phyloP scores from a whole-genome alignment of 2,113 vertebrate species.

The Cavia porcellus region DNA sequence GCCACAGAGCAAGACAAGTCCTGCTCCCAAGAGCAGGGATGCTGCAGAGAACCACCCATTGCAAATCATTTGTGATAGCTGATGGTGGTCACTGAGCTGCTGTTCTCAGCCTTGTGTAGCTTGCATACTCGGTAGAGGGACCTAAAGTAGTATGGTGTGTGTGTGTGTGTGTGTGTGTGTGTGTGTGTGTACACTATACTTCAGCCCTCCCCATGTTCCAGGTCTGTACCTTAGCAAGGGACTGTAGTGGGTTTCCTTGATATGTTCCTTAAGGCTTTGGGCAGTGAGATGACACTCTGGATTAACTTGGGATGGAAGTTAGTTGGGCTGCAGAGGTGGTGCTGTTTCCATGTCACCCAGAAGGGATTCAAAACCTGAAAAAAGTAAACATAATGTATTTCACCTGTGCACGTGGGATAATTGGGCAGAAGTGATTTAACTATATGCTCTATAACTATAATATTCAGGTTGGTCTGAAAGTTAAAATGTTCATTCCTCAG shows the following conservation, averaged over 20 bases:
- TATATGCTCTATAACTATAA: neutral
- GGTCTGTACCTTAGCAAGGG: neutral
- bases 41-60: neutral
- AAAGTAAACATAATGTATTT: neutral
- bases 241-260: neutral
- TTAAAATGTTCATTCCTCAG: neutral
- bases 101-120: neutral
- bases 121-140: neutral
- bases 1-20: neutral
- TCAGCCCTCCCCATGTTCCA: too few relatives aligned
- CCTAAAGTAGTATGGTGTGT: neutral
- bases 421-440: neutral
- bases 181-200: too few relatives aligned
- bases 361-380: neutral
- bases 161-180: neutral
- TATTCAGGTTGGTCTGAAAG: neutral
- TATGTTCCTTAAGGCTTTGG: neutral
- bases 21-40: neutral
- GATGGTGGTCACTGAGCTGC: accelerated
- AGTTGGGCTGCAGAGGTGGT: neutral
- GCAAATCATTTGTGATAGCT: neutral
- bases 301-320: neutral
- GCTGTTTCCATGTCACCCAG: neutral
- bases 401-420: neutral
- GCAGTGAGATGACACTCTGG: neutral